These are phyloP conservation scores for Phymanthus crucifer DNA, from an alignment of 92 coral and sea anemone genomes.

Conservation along the genomic window DNA sequence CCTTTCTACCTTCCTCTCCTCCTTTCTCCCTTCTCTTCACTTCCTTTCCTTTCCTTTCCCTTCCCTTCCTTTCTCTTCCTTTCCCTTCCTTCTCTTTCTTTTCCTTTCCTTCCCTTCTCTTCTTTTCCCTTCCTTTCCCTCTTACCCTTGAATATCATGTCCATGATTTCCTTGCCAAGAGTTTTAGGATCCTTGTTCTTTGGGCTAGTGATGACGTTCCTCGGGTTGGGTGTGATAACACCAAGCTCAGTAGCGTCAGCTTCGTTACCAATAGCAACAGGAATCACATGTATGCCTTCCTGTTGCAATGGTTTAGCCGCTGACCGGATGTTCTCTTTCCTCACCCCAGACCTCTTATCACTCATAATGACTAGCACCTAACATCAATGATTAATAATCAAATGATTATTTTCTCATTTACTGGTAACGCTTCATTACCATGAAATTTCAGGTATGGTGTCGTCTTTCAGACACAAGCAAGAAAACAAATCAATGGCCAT, in stretches of 20 bases:
- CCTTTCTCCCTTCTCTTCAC: no score
- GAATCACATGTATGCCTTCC: conserved; percentile 67
- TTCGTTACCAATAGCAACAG: conserved; percentile 82
- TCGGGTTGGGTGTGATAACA: conserved; percentile 48
- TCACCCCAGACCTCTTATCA: conserved; percentile 77
- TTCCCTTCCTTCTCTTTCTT: no score
- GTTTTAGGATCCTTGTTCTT: conserved; percentile 28
- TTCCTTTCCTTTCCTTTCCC: no score
- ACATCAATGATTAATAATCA: not conserved
- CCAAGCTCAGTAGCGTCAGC: conserved; percentile 68
- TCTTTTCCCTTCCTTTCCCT: no score
- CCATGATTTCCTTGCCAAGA: conserved; percentile 33
- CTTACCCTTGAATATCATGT: conserved; percentile 28
- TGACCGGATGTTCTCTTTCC: conserved; percentile 44
- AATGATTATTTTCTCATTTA: not conserved
- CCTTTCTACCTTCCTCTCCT: no score
- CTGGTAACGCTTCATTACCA: not conserved
- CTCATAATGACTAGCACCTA: conserved; percentile 73
- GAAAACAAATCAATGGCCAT: no score
- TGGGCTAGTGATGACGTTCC: conserved; percentile 8
- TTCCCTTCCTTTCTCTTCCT: no score
- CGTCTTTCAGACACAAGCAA: no score
- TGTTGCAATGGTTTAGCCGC: conserved; percentile 60
- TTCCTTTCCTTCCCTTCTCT: no score
- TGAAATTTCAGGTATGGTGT: no score